phyloP scores from a whole-genome alignment of 2,113 vertebrate species.

The Phalacrocorax carbo region DNA sequence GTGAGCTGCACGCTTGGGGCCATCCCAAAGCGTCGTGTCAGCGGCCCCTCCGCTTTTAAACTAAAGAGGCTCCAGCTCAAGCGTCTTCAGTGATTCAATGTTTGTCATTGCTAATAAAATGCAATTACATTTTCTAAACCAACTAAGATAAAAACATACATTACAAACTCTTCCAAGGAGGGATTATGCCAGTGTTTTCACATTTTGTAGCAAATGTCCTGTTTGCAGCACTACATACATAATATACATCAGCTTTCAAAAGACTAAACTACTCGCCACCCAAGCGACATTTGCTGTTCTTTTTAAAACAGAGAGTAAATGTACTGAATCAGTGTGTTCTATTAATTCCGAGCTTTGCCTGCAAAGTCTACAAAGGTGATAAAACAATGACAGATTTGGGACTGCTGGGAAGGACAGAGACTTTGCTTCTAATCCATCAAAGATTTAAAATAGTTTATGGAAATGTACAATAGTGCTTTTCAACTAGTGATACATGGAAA shows the following conservation, averaged over 20 bases:
- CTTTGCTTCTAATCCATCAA: not conserved
- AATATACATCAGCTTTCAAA: not conserved
- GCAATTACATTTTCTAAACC: not conserved
- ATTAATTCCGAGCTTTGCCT: not conserved
- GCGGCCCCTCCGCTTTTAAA: not conserved
- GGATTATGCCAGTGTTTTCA: not conserved
- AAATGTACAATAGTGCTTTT: not conserved
- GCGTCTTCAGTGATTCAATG: not conserved
- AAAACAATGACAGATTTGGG: not conserved
- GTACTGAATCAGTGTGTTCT: not conserved
- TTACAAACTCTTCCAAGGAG: not conserved
- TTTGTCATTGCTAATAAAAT: not conserved
- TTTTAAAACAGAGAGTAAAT: not conserved
- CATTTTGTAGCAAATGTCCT: not conserved
- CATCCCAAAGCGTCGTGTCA: rapidly evolving
- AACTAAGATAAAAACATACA: not conserved
- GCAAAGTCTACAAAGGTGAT: not conserved
- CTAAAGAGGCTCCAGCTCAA: not conserved
- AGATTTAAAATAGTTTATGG: not conserved
- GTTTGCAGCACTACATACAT: not conserved
- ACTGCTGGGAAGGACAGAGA: not conserved
- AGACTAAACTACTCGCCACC: not conserved
- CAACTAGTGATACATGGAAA: not conserved
- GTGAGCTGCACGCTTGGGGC: rapidly evolving
- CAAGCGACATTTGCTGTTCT: not conserved